Evolutionary conservation across 2,888 invertebrate genomes (phyloP).

Genomic region (Tetrapedia diversipes): DNA sequence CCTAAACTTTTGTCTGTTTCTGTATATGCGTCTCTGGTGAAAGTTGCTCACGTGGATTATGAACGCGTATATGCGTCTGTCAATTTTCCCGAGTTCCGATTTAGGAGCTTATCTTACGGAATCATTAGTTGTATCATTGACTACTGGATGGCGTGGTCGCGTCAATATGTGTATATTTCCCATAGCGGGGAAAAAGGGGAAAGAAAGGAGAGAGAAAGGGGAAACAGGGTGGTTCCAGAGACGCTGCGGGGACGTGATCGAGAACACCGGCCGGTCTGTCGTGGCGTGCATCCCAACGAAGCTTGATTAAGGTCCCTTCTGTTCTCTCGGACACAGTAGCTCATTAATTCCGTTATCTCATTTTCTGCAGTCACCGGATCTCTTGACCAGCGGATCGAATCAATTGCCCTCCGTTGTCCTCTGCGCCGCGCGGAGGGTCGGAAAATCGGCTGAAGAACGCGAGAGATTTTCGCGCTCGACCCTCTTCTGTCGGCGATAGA

Average conservation of each 20-base stretch:
- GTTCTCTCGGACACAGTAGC: conserved; percentile 54
- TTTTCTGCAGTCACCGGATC: conserved; percentile 49
- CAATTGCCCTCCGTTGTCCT: conserved; percentile 13
- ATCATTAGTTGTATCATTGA: no score
- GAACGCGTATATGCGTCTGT: no score
- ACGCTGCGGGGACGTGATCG: conserved; percentile 40
- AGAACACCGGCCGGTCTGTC: conserved; percentile 41
- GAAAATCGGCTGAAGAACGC: conserved; percentile 19
- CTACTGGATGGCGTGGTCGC: no score
- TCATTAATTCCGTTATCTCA: conserved; percentile 63
- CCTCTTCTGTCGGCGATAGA: conserved; percentile 5
- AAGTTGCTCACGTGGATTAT: no score
- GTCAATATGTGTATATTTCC: no score
- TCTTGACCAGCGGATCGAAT: conserved; percentile 39
- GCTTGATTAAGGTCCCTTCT: conserved; percentile 63
- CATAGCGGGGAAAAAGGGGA: not conserved
- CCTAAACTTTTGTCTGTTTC: no score
- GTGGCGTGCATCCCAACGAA: conserved; percentile 52
- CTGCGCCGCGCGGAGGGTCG: not conserved
- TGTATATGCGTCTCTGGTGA: no score
- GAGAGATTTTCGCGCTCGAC: not conserved
- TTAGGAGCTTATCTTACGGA: no score
- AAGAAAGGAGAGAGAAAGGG: conserved; percentile 3
- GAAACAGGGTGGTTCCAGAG: conserved; percentile 24
- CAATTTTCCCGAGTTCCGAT: no score